phyloP scores from a whole-genome alignment of 2,797 vertebrate genomes.

The Rachycentron canadum region DNA sequence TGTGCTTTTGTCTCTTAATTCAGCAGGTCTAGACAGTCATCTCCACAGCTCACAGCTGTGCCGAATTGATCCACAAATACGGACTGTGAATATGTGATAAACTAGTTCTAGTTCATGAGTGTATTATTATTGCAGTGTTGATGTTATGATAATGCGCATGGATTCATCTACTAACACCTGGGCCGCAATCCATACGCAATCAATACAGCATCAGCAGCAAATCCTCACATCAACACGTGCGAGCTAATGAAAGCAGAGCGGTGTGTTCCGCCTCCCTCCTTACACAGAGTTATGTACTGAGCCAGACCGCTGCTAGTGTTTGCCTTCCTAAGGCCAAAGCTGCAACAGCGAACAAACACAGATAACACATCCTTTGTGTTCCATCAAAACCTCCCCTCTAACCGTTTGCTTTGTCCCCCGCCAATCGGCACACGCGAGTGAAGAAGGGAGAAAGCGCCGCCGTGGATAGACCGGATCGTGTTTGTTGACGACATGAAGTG shows the following conservation, averaged over 20 bases:
- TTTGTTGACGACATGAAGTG: constrained; percentile 53
- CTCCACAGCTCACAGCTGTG: constrained; percentile 10
- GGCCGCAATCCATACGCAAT: constrained; percentile 12
- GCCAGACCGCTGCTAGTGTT: constrained; percentile 57
- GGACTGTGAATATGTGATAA: background rate
- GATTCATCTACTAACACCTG: constrained; percentile 23
- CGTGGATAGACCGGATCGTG: constrained; percentile 48
- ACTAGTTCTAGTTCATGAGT: constrained; percentile 3
- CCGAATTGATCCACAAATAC: constrained; percentile 15
- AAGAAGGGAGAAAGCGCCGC: constrained; percentile 28
- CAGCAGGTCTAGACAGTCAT: constrained; percentile 34
- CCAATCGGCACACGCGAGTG: constrained; percentile 49
- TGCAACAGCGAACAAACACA: constrained; percentile 72
- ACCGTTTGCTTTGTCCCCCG: constrained; percentile 61
- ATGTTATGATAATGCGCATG: constrained; percentile 2
- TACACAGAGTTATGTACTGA: constrained; percentile 26
- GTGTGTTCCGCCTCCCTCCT: constrained; percentile 24
- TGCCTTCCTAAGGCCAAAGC: constrained; percentile 61
- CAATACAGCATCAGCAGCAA: constrained; percentile 13
- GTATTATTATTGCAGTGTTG: background rate
- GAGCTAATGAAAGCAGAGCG: constrained; percentile 38
- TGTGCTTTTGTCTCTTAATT: constrained; percentile 34
- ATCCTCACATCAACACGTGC: constrained; percentile 20
- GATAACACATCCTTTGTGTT: constrained; percentile 70
- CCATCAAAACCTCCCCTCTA: constrained; percentile 59